Percentiles rank a stretch among this genome's conserved stretches.
Evolutionary conservation across 2,888 invertebrate genomes (phyloP).

Genomic region (Melipona beecheii): DNA sequence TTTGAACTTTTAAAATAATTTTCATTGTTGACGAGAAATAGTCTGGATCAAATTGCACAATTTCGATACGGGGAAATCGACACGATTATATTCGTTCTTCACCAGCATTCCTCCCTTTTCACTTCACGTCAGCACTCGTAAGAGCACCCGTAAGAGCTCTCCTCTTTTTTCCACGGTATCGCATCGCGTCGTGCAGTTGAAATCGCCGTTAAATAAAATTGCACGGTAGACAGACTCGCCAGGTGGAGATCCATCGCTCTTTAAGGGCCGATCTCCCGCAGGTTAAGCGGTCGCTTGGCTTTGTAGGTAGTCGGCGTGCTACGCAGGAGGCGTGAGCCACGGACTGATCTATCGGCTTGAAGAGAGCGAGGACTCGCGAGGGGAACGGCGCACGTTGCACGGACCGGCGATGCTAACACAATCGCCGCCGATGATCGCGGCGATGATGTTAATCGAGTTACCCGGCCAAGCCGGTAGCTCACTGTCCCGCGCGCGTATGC

Average conservation of each 20-base stretch:
- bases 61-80: not conserved
- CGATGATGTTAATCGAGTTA: conserved; percentile 54
- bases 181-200: not conserved
- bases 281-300: conserved; percentile 54
- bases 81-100: too few relatives aligned
- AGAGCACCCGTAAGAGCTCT: fast-evolving
- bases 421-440: conserved; percentile 46
- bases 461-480: conserved; percentile 33
- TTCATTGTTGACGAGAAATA: not conserved
- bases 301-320: conserved; percentile 50
- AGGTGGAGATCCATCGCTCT: conserved; percentile 45
- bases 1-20: too few relatives aligned
- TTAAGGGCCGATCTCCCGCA: conserved; percentile 57
- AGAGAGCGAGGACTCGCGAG: conserved; percentile 35
- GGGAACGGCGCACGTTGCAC: conserved; percentile 20
- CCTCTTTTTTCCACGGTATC: too few relatives aligned
- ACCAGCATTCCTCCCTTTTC: not conserved
- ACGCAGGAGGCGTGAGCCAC: conserved; percentile 49
- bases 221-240: not conserved
- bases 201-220: not conserved
- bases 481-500: conserved; percentile 21
- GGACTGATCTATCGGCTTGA: conserved; percentile 61
- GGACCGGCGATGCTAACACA: conserved; percentile 36
- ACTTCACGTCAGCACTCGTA: not conserved
- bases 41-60: not conserved